Percentiles rank a stretch among this genome's conserved stretches.
Conservation (phyloP, 2,113 vertebrate species). For the Pelecanus crispus region DNA sequence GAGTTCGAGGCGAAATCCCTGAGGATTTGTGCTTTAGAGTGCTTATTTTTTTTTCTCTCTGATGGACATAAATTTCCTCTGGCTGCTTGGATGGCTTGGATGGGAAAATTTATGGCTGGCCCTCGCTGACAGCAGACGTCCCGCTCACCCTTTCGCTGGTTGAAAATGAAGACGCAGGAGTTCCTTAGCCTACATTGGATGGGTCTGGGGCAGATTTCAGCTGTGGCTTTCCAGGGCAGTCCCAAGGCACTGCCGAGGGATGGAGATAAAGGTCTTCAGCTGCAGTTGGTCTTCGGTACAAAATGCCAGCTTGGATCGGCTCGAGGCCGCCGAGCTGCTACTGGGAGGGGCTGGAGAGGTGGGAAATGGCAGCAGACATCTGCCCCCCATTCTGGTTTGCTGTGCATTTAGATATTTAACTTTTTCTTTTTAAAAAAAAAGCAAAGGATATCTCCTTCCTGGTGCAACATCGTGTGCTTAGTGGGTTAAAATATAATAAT, state of each 20-base stretch:
- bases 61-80: background rate
- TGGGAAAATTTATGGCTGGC: background rate
- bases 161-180: background rate
- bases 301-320: background rate
- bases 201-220: background rate
- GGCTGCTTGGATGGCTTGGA: background rate
- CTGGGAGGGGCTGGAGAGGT: background rate
- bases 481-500: background rate
- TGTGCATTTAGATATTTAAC: background rate
- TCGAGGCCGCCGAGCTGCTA: background rate
- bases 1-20: background rate
- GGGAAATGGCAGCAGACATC: background rate
- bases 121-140: background rate
- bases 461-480: accelerated
- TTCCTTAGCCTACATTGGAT: background rate
- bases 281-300: background rate
- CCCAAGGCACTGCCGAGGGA: background rate
- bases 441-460: background rate
- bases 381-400: background rate
- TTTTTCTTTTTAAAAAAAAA: background rate
- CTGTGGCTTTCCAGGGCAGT: background rate
- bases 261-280: background rate
- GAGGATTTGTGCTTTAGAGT: background rate
- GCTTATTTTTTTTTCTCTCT: background rate
- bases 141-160: background rate